Evolutionary conservation across 2,797 vertebrate species (phyloP).

Genomic region (Eleutherodactylus coqui): DNA sequence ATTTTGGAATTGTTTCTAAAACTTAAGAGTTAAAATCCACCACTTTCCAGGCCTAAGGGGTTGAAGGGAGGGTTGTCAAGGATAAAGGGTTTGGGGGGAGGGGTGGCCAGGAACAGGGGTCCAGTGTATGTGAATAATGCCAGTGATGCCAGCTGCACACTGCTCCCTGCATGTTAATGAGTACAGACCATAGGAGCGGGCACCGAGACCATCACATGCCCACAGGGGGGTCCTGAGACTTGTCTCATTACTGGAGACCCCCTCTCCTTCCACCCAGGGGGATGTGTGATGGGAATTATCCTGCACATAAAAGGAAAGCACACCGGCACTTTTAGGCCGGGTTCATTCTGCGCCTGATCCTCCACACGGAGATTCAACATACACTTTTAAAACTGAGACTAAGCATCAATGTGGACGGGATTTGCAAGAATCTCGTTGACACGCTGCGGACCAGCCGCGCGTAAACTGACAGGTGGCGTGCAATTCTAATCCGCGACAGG

Average conservation of each 20-base stretch:
- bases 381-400: too few relatives aligned
- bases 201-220: background rate
- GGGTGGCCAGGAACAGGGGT: constrained; percentile 34
- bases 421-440: too few relatives aligned
- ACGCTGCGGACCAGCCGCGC: too few relatives aligned
- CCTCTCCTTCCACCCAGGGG: accelerated
- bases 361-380: too few relatives aligned
- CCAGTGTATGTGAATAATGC: constrained; percentile 43
- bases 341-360: too few relatives aligned
- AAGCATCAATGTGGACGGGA: too few relatives aligned
- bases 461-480: too few relatives aligned
- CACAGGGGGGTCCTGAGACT: too few relatives aligned
- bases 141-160: constrained; percentile 11
- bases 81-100: constrained; percentile 15
- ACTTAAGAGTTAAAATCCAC: constrained; percentile 18
- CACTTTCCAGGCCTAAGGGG: background rate
- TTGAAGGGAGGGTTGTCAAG: background rate
- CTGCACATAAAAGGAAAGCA: too few relatives aligned
- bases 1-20: background rate
- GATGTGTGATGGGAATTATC: too few relatives aligned
- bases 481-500: too few relatives aligned
- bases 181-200: background rate
- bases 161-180: constrained; percentile 55
- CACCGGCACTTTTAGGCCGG: too few relatives aligned
- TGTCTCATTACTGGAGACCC: background rate